Percentiles rank a stretch among this genome's conserved stretches.
Conservation (phyloP, 2,113 vertebrate genomes). For the Neodon shergylaensis region DNA sequence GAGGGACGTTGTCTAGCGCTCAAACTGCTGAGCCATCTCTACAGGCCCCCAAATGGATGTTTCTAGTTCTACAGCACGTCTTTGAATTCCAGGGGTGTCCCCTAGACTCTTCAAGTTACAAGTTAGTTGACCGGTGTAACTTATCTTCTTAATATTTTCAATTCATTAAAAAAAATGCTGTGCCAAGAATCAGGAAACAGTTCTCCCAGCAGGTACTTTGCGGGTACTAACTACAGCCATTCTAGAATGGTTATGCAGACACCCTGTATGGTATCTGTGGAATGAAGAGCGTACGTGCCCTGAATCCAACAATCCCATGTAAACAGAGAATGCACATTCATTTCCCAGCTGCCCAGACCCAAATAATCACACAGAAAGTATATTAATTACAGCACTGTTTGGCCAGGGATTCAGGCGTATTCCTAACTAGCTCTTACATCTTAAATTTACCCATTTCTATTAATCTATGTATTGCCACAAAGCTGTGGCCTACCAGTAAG, state of each 20-base stretch:
- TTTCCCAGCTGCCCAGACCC: too few species aligned
- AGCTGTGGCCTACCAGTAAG: too few species aligned
- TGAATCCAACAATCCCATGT: background rate
- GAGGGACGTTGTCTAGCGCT: background rate
- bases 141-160: background rate
- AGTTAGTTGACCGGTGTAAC: background rate
- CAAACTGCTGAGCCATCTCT: background rate
- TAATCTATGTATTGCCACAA: too few species aligned
- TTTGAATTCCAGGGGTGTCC: background rate
- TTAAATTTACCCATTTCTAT: too few species aligned
- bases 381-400: too few species aligned
- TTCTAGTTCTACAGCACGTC: background rate
- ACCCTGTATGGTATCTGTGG: background rate
- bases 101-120: background rate
- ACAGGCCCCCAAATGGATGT: background rate
- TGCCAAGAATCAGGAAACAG: background rate
- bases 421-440: too few species aligned
- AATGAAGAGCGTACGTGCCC: background rate
- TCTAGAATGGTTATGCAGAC: background rate
- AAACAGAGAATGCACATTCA: too few species aligned
- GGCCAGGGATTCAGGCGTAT: too few species aligned
- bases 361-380: too few species aligned
- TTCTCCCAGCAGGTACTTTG: background rate
- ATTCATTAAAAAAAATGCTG: background rate
- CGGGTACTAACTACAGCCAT: background rate